Percentiles rank a stretch among this genome's conserved stretches.
These are phyloP conservation scores for Hystrix cristata DNA, from an alignment of 2,113 vertebrate species.

Conservation along the genomic window DNA sequence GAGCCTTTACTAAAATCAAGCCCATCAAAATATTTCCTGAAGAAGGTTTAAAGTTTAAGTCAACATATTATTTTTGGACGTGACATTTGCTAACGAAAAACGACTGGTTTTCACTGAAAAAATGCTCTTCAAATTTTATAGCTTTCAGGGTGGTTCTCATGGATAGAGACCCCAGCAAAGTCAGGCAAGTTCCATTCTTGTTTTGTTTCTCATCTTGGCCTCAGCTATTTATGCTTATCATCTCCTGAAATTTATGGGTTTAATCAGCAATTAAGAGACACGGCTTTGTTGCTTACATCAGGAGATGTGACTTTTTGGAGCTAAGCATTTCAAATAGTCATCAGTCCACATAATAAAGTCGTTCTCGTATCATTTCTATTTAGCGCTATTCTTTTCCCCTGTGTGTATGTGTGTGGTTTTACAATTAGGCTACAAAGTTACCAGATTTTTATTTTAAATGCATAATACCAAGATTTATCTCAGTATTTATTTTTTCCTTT, in stretches of 20 bases:
- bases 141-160: background rate
- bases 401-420: background rate
- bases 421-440: constrained; percentile 31
- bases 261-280: constrained; percentile 59
- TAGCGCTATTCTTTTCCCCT: background rate
- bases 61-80: constrained; percentile 73
- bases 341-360: background rate
- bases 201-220: constrained; percentile 14
- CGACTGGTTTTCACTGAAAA: background rate
- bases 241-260: background rate
- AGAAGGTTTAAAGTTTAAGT: constrained; percentile 74
- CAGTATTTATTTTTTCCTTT: background rate
- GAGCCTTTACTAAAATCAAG: constrained; percentile 40
- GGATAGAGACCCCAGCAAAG: background rate
- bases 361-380: constrained; percentile 9
- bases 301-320: background rate
- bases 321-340: constrained; percentile 32
- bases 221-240: background rate
- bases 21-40: constrained; percentile 57
- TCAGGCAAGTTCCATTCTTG: background rate
- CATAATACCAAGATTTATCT: background rate
- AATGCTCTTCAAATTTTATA: background rate
- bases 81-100: constrained; percentile 58
- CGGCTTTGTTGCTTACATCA: background rate
- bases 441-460: constrained; percentile 17